Evolutionary conservation across 2,888 invertebrate genomes (phyloP).

Genomic region (Idaea dimidiata): DNA sequence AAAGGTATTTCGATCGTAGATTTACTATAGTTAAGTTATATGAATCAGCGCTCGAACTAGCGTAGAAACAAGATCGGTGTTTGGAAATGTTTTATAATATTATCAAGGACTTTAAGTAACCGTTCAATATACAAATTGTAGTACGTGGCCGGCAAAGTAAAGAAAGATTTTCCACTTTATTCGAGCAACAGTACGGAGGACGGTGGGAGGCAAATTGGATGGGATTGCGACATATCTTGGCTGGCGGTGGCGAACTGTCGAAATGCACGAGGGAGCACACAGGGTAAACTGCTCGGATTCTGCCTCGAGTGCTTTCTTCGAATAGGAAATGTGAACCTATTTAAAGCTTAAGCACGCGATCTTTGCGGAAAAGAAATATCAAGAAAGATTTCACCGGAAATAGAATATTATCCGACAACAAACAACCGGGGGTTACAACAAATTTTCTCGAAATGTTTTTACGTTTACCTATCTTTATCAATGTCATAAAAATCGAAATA

Average conservation of each 20-base stretch:
- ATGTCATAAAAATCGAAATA: slow-evolving; percentile 14
- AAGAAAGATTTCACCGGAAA: slow-evolving; percentile 12
- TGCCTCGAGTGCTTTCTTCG: slow-evolving; percentile 53
- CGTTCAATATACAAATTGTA: neutral
- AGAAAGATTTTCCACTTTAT: slow-evolving; percentile 74
- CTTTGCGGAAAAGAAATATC: slow-evolving; percentile 22
- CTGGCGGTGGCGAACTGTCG: slow-evolving; percentile 63
- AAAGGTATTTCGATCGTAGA: neutral
- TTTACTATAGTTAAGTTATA: neutral
- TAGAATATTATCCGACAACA: slow-evolving; percentile 15
- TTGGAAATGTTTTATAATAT: neutral
- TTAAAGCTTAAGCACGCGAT: slow-evolving; percentile 45
- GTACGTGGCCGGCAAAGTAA: slow-evolving; percentile 24
- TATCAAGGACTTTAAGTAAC: neutral
- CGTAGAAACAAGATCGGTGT: neutral
- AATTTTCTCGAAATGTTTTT: slow-evolving; percentile 11
- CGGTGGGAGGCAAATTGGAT: slow-evolving; percentile 75
- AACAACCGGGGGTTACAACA: slow-evolving; percentile 12
- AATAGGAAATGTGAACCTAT: slow-evolving; percentile 56
- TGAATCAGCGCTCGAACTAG: neutral
- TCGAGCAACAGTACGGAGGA: slow-evolving; percentile 61
- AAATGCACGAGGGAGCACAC: slow-evolving; percentile 63
- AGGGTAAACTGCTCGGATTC: slow-evolving; percentile 68
- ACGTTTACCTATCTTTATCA: slow-evolving; percentile 8
- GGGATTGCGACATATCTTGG: slow-evolving; percentile 75